Base-by-base conservation (phyloP, 2,888 invertebrate genomes). In the Himalopsyche anomala region DNA sequence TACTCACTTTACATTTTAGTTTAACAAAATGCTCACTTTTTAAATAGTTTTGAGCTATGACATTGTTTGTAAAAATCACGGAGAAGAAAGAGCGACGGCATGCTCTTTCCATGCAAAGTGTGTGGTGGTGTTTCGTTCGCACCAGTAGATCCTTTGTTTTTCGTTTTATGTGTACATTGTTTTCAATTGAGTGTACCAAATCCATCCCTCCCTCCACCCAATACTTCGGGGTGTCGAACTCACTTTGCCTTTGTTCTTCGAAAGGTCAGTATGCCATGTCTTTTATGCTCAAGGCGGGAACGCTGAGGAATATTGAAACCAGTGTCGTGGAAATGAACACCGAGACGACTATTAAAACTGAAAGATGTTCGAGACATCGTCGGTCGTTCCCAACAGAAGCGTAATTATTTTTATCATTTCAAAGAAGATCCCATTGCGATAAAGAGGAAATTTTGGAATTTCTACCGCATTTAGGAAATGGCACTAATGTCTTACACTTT, bases 211-310 rank as follows among this genome's bases (percentile, higher is more conserved):
- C 28, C 74, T 0, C 28, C 74, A 11, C 38, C 74, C 74, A 74
- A 74, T 74, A 74, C 74, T 74, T 74, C 74, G 69, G 81, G 82
- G 74, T 82, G 82, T 74, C 85, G 81, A 88, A 82, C 82, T 86
- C 86, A 84, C 74, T 56, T 86, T 62, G 86, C 86, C 84, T 86
- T 86, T 86, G 86, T 84, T 84, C 79, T 54, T 28, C 51, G 17
- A 87, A 87, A 88, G 88, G 88, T 87, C 88, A 87, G 82, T 86
- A 84, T 87, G 88, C 88, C 87, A 84, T 80, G 85, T 74, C 74
- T 69, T 40, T 80, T 74, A 74, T 74, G 74, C 74, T 74, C 36
- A 74, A 74, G 74, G 74, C 74, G 74, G 74, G 42, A 45, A n/a
- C 80, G 80, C 45, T 51, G 80, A 80, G 45, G 80, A 80, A 51